These are phyloP conservation scores for Piscicola geometra DNA, from an alignment of 2,888 invertebrate species.

Conservation along the genomic window DNA sequence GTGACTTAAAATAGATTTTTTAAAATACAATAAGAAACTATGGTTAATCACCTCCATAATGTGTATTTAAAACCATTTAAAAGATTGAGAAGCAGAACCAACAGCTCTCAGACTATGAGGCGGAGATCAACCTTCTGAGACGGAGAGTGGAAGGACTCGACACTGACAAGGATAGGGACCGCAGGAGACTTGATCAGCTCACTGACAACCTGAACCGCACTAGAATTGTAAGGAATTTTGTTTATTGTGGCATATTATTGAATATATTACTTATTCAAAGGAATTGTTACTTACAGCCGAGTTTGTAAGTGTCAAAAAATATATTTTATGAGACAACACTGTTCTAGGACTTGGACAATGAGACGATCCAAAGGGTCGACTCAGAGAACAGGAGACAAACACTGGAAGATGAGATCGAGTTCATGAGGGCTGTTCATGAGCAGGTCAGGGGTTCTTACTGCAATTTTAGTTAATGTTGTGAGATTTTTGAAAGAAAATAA, in stretches of 20 bases:
- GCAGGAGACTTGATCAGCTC: constrained; percentile 54
- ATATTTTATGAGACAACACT: not conserved
- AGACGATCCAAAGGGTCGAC: constrained; percentile 58
- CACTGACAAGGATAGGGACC: constrained; percentile 51
- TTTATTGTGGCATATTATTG: too few relatives aligned
- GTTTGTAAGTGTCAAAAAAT: not conserved
- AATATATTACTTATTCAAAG: too few relatives aligned
- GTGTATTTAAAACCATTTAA: not conserved
- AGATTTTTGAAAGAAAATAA: not conserved
- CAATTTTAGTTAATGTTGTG: too few relatives aligned
- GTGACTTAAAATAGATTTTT: too few relatives aligned
- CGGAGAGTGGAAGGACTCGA: constrained; percentile 51
- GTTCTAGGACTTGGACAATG: constrained; percentile 58
- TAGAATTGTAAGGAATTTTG: constrained; percentile 47
- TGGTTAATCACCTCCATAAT: too few relatives aligned
- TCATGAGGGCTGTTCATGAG: constrained; percentile 58
- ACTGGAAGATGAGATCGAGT: constrained; percentile 58
- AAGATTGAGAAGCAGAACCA: constrained; percentile 54
- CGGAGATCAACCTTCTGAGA: constrained; percentile 56
- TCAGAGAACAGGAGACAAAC: constrained; percentile 59
- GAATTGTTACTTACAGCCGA: too few relatives aligned
- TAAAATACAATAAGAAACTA: too few relatives aligned
- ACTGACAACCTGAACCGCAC: constrained; percentile 50
- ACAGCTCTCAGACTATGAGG: constrained; percentile 56
- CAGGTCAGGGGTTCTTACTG: constrained; percentile 48